phyloP scores from a whole-genome alignment of 2,113 vertebrate species.

The Serilophus lunatus region DNA sequence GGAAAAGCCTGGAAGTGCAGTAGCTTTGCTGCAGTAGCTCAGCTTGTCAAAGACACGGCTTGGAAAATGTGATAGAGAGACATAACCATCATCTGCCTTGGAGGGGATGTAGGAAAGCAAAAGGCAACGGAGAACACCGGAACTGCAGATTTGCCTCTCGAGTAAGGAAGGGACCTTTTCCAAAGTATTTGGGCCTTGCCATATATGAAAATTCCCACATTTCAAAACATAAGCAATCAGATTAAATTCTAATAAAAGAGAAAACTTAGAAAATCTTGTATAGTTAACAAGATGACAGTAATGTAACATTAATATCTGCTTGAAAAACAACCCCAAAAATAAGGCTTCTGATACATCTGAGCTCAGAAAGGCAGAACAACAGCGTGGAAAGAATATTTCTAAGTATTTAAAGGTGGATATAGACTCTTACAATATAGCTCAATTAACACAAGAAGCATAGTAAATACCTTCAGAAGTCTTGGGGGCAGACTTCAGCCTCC shows the following conservation, averaged over 20 bases:
- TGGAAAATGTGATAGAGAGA: background rate
- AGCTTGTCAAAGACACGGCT: background rate
- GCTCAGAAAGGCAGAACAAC: no score
- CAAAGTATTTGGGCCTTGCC: no score
- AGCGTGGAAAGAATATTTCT: background rate
- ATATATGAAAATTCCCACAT: background rate
- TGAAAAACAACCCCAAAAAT: background rate
- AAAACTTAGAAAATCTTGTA: background rate
- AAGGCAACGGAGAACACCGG: background rate
- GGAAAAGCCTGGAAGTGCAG: background rate
- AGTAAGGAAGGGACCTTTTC: background rate
- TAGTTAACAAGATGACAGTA: background rate
- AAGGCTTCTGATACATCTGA: background rate
- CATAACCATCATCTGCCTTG: fast-evolving
- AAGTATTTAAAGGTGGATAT: background rate
- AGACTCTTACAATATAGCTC: background rate
- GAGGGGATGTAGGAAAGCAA: background rate
- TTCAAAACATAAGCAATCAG: background rate
- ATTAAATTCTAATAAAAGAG: background rate
- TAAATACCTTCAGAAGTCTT: background rate
- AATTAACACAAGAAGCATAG: no score
- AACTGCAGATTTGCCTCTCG: background rate
- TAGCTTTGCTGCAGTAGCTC: background rate
- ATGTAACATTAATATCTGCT: background rate
- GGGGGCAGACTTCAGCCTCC: no score